Evolutionary conservation across 2,888 invertebrate genomes (phyloP).

Genomic region (Drosophila lutescens): DNA sequence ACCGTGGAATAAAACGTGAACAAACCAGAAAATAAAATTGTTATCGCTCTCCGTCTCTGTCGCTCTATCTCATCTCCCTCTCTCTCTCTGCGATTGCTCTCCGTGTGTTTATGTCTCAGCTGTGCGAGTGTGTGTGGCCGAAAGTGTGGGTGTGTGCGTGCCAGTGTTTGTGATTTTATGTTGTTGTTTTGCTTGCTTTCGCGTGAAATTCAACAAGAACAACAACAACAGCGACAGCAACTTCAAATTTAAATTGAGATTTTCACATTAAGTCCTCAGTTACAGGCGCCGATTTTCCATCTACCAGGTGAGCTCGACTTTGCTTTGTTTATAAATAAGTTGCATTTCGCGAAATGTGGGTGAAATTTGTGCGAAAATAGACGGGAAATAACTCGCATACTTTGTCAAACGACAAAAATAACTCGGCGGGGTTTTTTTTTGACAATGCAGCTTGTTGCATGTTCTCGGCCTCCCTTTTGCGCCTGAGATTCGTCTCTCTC

Average conservation of each 20-base stretch:
- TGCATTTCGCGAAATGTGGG: conserved; percentile 16
- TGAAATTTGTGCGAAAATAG: conserved; percentile 48
- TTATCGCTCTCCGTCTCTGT: conserved; percentile 23
- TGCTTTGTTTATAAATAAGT: conserved; percentile 48
- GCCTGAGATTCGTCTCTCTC: conserved; percentile 18
- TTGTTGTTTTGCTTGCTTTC: conserved; percentile 60
- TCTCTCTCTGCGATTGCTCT: conserved; percentile 21
- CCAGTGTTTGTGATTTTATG: conserved; percentile 64
- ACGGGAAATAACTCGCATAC: conserved; percentile 61
- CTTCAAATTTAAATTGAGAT: conserved; percentile 29
- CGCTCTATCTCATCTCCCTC: conserved; percentile 6
- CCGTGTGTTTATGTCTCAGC: conserved; percentile 17
- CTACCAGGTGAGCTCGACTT: conserved; percentile 52
- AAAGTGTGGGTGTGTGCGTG: conserved; percentile 21
- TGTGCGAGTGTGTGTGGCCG: conserved; percentile 26
- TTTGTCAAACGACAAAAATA: conserved; percentile 72
- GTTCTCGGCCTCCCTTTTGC: conserved; percentile 20
- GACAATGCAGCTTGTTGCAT: conserved; percentile 38
- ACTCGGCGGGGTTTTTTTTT: conserved; percentile 18
- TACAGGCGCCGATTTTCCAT: conserved; percentile 33
- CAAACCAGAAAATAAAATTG: conserved; percentile 28
- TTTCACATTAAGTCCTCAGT: conserved; percentile 18
- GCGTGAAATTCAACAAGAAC: conserved; percentile 28
- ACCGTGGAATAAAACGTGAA: conserved; percentile 12
- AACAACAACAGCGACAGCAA: conserved; percentile 1